Conservation (phyloP, 1,140 invertebrate genomes). For the Scaptomyza montana region DNA sequence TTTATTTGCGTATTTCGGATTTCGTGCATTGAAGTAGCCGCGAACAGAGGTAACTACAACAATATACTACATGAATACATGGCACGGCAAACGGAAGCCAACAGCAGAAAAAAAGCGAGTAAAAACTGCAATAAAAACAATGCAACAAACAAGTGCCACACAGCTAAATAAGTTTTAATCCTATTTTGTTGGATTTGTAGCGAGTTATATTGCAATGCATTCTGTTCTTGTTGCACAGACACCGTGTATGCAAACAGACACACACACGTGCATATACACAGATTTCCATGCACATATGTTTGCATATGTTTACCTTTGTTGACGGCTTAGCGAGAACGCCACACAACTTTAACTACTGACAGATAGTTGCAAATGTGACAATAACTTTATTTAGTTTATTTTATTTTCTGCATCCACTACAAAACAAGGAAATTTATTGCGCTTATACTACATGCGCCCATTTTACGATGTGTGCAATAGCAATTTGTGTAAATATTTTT, state of each 20-base stretch:
- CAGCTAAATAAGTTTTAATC: conserved; percentile 77
- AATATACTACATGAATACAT: conserved; percentile 58
- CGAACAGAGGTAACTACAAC: conserved; percentile 28
- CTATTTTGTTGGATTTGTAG: conserved; percentile 69
- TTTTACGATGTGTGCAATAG: too few species aligned
- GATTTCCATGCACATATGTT: background rate
- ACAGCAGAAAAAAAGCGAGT: conserved; percentile 7
- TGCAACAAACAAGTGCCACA: conserved; percentile 31
- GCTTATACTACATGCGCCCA: too few species aligned
- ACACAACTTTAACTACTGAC: conserved; percentile 35
- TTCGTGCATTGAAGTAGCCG: conserved; percentile 34
- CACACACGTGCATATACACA: background rate
- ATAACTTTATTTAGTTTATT: background rate
- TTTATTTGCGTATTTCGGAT: conserved; percentile 72
- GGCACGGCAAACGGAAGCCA: conserved; percentile 28
- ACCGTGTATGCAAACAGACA: background rate
- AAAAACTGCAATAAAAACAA: conserved; percentile 12
- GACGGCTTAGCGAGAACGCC: background rate
- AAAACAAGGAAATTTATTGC: background rate
- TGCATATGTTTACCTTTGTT: background rate
- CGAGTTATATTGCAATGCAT: conserved; percentile 42
- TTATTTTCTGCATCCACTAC: too few species aligned
- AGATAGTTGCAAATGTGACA: background rate
- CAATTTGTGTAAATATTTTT: too few species aligned
- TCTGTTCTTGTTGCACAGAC: background rate